Evolutionary conservation across 2,797 vertebrate genomes (phyloP), one percentile per base, ranked within the genome.

Genomic region (Hypotaenidia philippensis): DNA sequence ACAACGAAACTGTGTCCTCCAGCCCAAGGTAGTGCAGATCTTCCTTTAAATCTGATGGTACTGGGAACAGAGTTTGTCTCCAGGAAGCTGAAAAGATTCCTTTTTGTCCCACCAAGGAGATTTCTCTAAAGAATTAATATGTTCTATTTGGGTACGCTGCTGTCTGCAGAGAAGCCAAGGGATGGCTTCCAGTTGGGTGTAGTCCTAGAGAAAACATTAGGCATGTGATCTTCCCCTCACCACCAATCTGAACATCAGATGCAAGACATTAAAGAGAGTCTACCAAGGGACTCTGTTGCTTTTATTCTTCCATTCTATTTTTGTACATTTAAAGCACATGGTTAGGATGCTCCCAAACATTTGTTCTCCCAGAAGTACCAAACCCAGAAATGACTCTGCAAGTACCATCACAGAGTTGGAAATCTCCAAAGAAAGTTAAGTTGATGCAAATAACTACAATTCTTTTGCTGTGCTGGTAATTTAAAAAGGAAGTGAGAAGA

Each of bases 181-280:
- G 83, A 94, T 90, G 82, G 75, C 44, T 97, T 96, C 94, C 92
- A 96, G 80, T 97, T 96, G 96, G 89, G 91, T 80, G 83, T 32
- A 97, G 89, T 90, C 86, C 90, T 85, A 96, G 59, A 85, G 89
- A 94, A 96, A 97, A 96, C 87, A 95, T 86, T 63, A 94, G 68
- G 72, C 91, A 95, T 96, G 90, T 93, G 87, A 95, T 89, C 52
- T 45, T 84, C 44, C 87, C 68, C 65, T 68, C 88, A 85, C 77
- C 68, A 86, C 82, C 88, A 90, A 52, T 96, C 64, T 94, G 87
- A 95, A 92, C 82, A 66, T 97, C 94, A 97, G 87, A 95, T 93
- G 94, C 91, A 94, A 96, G 86, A 89, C 83, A 96, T 96, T 94
- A 96, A 90, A 96, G 91, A 3, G 10, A 57, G 82, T 83, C 80